A percentile compares a stretch with the other conserved stretches of the same genome.
Conservation (phyloP, 2,797 vertebrate species). For the Halcyon smyrnensis region DNA sequence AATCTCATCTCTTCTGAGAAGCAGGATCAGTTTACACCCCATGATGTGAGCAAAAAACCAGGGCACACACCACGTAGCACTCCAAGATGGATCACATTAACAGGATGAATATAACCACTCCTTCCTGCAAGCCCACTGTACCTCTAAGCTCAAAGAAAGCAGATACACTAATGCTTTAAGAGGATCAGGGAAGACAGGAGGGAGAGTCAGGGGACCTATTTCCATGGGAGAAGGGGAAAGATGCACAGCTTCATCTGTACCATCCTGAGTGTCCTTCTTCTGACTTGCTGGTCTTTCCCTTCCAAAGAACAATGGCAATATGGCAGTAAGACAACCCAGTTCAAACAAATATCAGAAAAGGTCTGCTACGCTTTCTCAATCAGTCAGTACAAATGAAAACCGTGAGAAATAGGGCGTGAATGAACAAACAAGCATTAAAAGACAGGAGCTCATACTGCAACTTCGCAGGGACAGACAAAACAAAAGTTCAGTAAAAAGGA, state of each 20-base stretch:
- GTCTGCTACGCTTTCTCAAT: not conserved
- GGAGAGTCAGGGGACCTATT: not conserved
- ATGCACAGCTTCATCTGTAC: not conserved
- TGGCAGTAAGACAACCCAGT: not conserved
- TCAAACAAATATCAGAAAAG: not conserved
- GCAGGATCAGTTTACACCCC: not conserved
- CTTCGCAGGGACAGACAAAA: not conserved
- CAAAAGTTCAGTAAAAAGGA: not conserved
- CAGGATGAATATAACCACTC: not conserved
- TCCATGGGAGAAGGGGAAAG: not conserved
- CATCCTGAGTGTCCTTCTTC: not conserved
- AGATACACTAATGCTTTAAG: not conserved
- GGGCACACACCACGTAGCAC: accelerated
- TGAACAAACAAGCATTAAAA: not conserved
- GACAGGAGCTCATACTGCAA: not conserved
- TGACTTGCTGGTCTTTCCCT: not conserved
- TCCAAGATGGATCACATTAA: not conserved
- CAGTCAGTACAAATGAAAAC: not conserved
- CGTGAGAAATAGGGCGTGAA: not conserved
- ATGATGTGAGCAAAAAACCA: not conserved
- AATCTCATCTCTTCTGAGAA: not conserved
- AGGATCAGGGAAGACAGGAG: not conserved
- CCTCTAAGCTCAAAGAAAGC: not conserved
- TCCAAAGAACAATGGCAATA: not conserved
- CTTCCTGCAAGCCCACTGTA: not conserved